Evolutionary conservation across 2,797 vertebrate species (phyloP).

Genomic region (Pipistrellus pipistrellus): DNA sequence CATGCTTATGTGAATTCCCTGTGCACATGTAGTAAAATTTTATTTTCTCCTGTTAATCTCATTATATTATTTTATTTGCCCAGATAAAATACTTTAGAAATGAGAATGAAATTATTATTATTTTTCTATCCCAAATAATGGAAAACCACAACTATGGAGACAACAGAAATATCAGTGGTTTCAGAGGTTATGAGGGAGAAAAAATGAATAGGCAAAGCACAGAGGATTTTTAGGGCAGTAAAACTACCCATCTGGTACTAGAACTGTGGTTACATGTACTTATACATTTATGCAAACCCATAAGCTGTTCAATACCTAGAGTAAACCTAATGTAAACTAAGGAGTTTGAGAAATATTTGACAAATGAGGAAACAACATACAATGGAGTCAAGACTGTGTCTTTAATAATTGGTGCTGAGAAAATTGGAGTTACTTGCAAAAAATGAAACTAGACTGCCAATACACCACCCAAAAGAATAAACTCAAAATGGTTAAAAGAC

Average conservation of each 20-base stretch:
- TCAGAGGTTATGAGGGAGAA: not conserved
- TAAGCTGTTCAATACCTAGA: not conserved
- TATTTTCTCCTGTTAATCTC: not conserved
- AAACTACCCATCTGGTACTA: not conserved
- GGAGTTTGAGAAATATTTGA: slow-evolving; percentile 2
- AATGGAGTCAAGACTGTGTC: too few species aligned
- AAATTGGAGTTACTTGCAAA: too few species aligned
- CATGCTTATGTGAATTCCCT: not conserved
- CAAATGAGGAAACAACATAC: too few species aligned
- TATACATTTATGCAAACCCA: not conserved
- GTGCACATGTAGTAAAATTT: not conserved
- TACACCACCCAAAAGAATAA: too few species aligned
- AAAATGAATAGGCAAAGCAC: not conserved
- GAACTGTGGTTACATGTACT: not conserved
- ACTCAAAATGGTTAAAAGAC: too few species aligned
- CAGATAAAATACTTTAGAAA: not conserved
- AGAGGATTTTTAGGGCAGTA: not conserved
- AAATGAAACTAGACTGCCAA: too few species aligned
- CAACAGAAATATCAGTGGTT: not conserved
- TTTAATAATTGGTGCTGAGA: too few species aligned
- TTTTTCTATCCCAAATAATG: not conserved
- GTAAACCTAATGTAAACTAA: not conserved
- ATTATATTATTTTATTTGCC: not conserved
- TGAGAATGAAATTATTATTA: not conserved
- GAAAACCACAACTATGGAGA: not conserved